Conservation (phyloP, 2,113 vertebrate species). For the Willisornis vidua region DNA sequence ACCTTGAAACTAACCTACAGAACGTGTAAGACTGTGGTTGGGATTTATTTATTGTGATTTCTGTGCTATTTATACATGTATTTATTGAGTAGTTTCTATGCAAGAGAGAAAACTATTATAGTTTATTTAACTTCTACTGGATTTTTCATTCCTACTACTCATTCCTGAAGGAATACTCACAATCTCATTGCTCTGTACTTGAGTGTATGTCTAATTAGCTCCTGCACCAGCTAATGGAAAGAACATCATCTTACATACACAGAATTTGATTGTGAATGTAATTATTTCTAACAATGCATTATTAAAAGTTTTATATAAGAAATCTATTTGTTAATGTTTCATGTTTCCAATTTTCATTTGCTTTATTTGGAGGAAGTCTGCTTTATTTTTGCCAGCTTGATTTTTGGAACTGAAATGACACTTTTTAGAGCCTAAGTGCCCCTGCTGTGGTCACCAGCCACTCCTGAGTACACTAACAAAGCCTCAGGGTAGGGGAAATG, state of each 20-base stretch:
- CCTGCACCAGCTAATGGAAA: background rate
- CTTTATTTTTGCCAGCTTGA: background rate
- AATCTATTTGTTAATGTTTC: background rate
- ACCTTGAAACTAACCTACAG: background rate
- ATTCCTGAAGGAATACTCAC: background rate
- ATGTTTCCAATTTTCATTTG: background rate
- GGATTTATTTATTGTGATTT: background rate
- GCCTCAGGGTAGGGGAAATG: background rate
- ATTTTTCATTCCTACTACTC: background rate
- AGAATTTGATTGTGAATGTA: background rate
- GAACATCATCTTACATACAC: background rate
- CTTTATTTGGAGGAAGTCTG: background rate
- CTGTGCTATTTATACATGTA: background rate
- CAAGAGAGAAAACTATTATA: background rate
- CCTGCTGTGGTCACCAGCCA: background rate
- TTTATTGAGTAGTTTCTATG: conserved; percentile 5
- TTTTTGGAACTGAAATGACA: background rate
- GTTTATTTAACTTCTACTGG: background rate
- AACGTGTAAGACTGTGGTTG: background rate
- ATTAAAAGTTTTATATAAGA: conserved; percentile 37
- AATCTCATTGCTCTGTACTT: background rate
- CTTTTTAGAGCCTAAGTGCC: background rate
- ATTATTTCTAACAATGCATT: background rate
- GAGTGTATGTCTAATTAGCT: background rate
- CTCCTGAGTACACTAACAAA: background rate